Evolutionary conservation across 2,797 vertebrate genomes (phyloP).

Genomic region (Carduelis carduelis): DNA sequence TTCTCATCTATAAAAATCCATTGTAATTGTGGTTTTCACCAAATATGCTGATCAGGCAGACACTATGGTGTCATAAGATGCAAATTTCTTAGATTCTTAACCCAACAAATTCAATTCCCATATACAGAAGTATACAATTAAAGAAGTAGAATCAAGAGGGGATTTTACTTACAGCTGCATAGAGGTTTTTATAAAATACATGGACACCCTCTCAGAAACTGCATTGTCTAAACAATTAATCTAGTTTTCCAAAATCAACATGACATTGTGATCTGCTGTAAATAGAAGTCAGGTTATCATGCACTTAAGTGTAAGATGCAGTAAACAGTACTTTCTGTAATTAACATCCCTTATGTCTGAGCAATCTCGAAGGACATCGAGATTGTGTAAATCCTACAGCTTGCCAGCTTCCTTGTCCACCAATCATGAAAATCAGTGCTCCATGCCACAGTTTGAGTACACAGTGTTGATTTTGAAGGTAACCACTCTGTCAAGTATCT

Average conservation of each 20-base stretch:
- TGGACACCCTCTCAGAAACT: not conserved
- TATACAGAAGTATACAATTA: not conserved
- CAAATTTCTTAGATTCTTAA: not conserved
- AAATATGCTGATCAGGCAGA: not conserved
- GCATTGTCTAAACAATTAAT: not conserved
- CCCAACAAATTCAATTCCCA: not conserved
- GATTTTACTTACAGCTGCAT: not conserved
- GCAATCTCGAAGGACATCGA: not conserved
- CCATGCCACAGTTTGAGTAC: not conserved
- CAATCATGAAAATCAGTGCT: not conserved
- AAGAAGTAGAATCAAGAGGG: not conserved
- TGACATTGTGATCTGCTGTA: not conserved
- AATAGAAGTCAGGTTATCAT: not conserved
- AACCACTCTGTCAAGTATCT: not conserved
- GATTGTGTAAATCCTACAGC: not conserved
- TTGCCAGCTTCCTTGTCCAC: not conserved
- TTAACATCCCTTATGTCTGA: not conserved
- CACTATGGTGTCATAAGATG: not conserved
- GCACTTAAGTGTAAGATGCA: not conserved
- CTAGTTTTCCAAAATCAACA: not conserved
- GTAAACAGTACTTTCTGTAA: not conserved
- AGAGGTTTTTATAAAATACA: not conserved
- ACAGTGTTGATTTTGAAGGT: not conserved
- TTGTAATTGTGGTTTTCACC: not conserved
- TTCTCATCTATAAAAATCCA: not conserved